These are phyloP conservation scores for Drosophila simulans DNA, from an alignment of 1,140 invertebrate genomes.

Conservation along the genomic window DNA sequence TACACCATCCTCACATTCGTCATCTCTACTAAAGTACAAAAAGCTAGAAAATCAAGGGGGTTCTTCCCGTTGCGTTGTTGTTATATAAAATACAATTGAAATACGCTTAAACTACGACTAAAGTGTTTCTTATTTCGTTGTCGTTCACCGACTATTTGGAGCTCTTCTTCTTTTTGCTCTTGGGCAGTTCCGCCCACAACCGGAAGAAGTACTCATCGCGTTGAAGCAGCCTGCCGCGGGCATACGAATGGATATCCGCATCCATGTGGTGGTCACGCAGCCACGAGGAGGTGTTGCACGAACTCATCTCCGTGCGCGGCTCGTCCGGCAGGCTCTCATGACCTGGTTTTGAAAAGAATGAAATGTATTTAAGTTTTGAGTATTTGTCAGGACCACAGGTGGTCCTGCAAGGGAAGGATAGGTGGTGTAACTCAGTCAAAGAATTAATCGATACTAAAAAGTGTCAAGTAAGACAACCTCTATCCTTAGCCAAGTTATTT, in stretches of 20 bases:
- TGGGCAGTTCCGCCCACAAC: conserved; percentile 85
- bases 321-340: conserved; percentile 86
- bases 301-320: conserved; percentile 90
- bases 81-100: conserved; percentile 68
- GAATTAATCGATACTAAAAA: no score
- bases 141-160: conserved; percentile 65
- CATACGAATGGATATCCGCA: conserved; percentile 95
- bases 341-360: conserved; percentile 62
- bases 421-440: no score
- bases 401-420: no score
- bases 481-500: no score
- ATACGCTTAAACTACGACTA: conserved; percentile 70
- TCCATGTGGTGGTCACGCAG: conserved; percentile 96
- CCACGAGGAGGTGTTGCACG: conserved; percentile 97
- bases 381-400: not conserved
- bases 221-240: conserved; percentile 91
- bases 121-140: conserved; percentile 59
- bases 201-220: conserved; percentile 97
- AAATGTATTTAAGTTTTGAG: conserved; percentile 15
- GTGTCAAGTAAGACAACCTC: no score
- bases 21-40: conserved; percentile 56
- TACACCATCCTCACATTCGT: conserved; percentile 65
- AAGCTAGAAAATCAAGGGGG: conserved; percentile 53
- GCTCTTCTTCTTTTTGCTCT: conserved; percentile 74
- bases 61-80: conserved; percentile 3